phyloP scores from a whole-genome alignment of 1,140 invertebrate genomes.

The Zaprionus kolodkinae region DNA sequence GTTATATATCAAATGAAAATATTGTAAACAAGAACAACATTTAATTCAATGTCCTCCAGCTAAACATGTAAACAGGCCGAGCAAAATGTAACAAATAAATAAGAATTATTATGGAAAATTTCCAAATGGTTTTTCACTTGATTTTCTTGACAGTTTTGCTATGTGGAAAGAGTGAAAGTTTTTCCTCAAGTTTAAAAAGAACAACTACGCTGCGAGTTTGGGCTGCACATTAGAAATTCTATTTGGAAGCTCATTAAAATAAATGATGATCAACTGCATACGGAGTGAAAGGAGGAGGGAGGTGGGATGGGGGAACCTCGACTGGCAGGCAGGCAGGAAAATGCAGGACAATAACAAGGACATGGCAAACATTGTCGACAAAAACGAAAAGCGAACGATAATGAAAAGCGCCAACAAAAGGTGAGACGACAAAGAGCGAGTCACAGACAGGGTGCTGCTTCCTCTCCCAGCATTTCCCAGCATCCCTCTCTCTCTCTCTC shows the following conservation, averaged over 20 bases:
- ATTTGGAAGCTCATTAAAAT: constrained; percentile 80
- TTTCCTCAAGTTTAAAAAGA: constrained; percentile 6
- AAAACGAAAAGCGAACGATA: constrained; percentile 50
- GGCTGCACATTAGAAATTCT: constrained; percentile 67
- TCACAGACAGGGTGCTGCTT: background rate
- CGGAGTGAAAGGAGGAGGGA: constrained; percentile 6
- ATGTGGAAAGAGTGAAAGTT: constrained; percentile 36
- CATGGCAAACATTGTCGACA: constrained; percentile 60
- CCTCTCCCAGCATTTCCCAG: background rate
- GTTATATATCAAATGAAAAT: constrained; percentile 32
- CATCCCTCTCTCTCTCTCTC: background rate
- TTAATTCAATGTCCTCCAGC: constrained; percentile 81
- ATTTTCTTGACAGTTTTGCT: background rate
- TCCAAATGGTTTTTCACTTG: constrained; percentile 5
- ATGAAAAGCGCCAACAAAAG: constrained; percentile 72
- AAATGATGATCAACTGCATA: constrained; percentile 72
- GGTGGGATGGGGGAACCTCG: background rate
- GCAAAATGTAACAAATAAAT: constrained; percentile 71
- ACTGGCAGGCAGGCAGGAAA: constrained; percentile 22
- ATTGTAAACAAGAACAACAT: constrained; percentile 77
- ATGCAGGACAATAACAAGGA: constrained; percentile 60
- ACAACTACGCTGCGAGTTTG: background rate
- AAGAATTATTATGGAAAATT: constrained; percentile 48
- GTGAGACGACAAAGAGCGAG: constrained; percentile 26
- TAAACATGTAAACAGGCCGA: constrained; percentile 69